These are phyloP conservation scores for Stenotaenia linearis DNA, from an alignment of 2,888 invertebrate genomes.

Conservation along the genomic window DNA sequence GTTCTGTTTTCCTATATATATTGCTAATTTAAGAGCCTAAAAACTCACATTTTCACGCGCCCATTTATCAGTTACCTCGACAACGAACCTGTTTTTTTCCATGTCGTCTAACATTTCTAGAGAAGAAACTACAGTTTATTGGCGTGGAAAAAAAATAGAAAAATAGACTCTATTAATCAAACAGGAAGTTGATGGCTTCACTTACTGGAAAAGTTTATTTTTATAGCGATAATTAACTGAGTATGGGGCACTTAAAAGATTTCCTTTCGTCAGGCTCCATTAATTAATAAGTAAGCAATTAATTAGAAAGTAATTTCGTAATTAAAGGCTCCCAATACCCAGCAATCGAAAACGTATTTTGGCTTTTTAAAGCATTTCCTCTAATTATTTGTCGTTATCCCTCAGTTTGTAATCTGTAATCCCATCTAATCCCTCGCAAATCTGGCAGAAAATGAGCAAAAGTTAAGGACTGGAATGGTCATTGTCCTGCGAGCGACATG, in stretches of 20 bases:
- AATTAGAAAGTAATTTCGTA: slow-evolving; percentile 13
- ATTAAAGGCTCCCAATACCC: neutral
- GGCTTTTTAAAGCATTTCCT: neutral
- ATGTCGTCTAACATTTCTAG: neutral
- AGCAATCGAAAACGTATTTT: neutral
- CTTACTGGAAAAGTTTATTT: neutral
- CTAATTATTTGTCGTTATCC: neutral
- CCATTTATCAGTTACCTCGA: neutral
- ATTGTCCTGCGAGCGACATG: neutral
- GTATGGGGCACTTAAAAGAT: neutral
- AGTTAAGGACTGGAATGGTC: neutral
- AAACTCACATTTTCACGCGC: neutral
- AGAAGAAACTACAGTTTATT: neutral
- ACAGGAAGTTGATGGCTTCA: slow-evolving; percentile 7
- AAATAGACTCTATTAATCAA: slow-evolving; percentile 2
- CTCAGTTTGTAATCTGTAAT: neutral
- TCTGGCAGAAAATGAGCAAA: neutral
- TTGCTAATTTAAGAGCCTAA: neutral
- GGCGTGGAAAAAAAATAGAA: neutral
- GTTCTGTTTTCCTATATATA: neutral
- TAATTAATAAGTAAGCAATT: slow-evolving; percentile 22
- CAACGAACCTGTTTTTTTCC: slow-evolving; percentile 1
- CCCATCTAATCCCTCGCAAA: neutral
- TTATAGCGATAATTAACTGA: slow-evolving; percentile 7
- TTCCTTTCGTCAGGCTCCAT: neutral